phyloP scores from a whole-genome alignment of 1,140 invertebrate genomes.

The Calosoma granatense region DNA sequence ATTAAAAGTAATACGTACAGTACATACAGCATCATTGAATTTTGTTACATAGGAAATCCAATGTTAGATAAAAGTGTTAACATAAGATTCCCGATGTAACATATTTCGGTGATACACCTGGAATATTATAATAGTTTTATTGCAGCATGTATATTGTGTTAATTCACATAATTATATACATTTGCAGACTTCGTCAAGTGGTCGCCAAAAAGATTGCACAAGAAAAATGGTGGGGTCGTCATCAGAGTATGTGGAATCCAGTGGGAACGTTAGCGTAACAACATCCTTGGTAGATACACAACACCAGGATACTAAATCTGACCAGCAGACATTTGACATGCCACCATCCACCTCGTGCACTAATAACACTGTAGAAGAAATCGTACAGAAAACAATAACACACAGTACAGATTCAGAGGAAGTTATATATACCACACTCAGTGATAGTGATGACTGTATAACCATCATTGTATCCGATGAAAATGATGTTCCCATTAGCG shows the following conservation, averaged over 20 bases:
- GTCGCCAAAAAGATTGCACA: slow-evolving; percentile 21
- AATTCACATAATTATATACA: no score
- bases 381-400: slow-evolving; percentile 17
- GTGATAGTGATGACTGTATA: slow-evolving; percentile 56
- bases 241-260: slow-evolving; percentile 70
- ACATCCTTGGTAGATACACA: slow-evolving; percentile 11
- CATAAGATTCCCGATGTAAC: no score
- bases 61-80: no score
- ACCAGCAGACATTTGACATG: slow-evolving; percentile 21
- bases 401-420: slow-evolving; percentile 26
- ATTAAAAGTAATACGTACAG: no score
- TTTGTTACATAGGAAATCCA: no score
- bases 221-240: slow-evolving; percentile 66
- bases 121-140: no score
- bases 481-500: slow-evolving; percentile 40
- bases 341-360: slow-evolving; percentile 37
- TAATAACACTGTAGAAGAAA: background rate
- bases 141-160: no score
- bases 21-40: no score
- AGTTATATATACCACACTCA: slow-evolving; percentile 53
- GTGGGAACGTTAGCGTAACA: slow-evolving; percentile 35
- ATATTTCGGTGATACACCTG: no score
- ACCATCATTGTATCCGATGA: slow-evolving; percentile 57
- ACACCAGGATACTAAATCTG: slow-evolving; percentile 15
- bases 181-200: background rate